Base-by-base conservation (phyloP, 2,888 invertebrate genomes). In the Scaptomyza tumidula region DNA sequence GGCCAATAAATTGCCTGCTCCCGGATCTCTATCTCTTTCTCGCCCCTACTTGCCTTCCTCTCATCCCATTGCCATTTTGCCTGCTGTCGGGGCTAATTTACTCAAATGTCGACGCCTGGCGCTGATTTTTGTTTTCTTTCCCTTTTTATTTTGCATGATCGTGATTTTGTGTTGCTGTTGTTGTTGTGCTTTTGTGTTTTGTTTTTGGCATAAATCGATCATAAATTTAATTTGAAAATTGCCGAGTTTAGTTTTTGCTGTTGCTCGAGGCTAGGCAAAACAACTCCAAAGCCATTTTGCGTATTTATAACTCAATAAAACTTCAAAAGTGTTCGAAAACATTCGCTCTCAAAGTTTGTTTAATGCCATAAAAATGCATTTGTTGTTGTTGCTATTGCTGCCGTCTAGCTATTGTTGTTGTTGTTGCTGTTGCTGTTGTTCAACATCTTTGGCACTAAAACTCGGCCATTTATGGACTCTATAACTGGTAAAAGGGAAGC, bases 271-370 rank as follows among this genome's bases (percentile, higher is more conserved):
- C 67, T 54, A 66, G 24, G 6, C 50, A 10, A 35, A 63, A 39
- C 77, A 75, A 75, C 74, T 81, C 75, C 70, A 73, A 74, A 83
- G 84, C 70, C 78, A 80, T 79, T 83, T 74, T 74, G 82, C 73
- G 85, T 85, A 85, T 85, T 85, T 85, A 86, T 85, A 85, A 86
- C 87, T 86, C 82, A 85, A 85, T 85, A 85, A 85, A 86, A 85
- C 85, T 85, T 85, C 85, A 85, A 85, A 85, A 85, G 87, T 86
- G 85, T 85, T 85, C 73, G 78, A 81, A 86, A 85, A 84, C 84
- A 84, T 84, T 71, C 81, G 67, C 83, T 83, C 83, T 86, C 86
- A 83, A 80, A 80, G 86, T 83, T 83, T 83, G 80, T 83, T 83
- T 83, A 83, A 85, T 75, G 73, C 83, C 63, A 83, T 83, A 82